Base-by-base conservation (phyloP, 1,140 invertebrate species). In the Scaptodrosophila lebanonensis region DNA sequence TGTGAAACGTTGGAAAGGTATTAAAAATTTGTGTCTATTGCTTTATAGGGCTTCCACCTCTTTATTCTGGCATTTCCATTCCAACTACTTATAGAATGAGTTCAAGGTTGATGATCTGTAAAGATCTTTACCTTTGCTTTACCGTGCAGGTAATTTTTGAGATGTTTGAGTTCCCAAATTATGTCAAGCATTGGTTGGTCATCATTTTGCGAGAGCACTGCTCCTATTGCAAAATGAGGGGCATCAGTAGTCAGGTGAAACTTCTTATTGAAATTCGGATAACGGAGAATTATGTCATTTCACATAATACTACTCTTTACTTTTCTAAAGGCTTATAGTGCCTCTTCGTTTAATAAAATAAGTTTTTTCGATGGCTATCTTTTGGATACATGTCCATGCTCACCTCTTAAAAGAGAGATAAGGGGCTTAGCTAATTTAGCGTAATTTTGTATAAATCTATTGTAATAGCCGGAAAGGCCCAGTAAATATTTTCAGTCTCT, bases 151-250 rank as follows among this genome's bases (percentile, higher is more conserved):
- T 84, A 86, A 22, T 68, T 70, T 20, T 69, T 47, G 30, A 88
- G 87, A 22, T 85, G 56, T 39, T 62, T 82, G 3, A 77, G 43
- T 12, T 68, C 88, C 71, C 83, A 91, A 1, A 90, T 53, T 7
- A 91, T 87, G n/a, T 48, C 58, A 16, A 76, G 40, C n/a, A 69
- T 63, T 43, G 76, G 66, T 57, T 76, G 85, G 50, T 86, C 71
- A 40, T 36, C 85, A 8, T 40, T 32, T 59, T 87, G 86, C 7
- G 71, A 73, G 15, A 88, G 54, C 3, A 87, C 70, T 6, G 79
- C 83, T 5, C 77, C 84, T 16, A 87, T 38, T 1, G 83, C 79
- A 30, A 45, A 56, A 16, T 65, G 53, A 4, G 60, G 68, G 1
- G 83, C 85, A 40, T 87, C 85, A 0, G 71, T 86, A 0, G 79